These are phyloP conservation scores for Poeciliopsis retropinna DNA, from an alignment of 2,113 vertebrate genomes.

Conservation along the genomic window DNA sequence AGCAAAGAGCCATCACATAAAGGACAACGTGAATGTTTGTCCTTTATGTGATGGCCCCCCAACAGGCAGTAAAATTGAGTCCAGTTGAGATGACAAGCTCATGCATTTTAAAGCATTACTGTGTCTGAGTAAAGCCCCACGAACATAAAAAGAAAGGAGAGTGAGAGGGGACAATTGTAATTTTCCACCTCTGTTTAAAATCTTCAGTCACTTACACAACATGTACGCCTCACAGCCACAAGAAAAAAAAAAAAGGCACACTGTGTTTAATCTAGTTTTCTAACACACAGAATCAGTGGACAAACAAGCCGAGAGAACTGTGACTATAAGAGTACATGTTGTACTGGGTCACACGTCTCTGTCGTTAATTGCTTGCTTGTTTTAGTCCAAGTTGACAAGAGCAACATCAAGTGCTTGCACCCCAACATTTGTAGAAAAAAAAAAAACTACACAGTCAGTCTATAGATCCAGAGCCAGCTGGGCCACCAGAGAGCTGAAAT, in stretches of 20 bases:
- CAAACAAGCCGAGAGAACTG: neutral
- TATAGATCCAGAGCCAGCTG: neutral
- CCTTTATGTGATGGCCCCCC: too few relatives aligned
- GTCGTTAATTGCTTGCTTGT: conserved; percentile 2
- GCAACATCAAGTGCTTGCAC: neutral
- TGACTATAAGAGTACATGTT: neutral
- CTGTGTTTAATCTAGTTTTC: neutral
- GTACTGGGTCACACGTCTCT: conserved; percentile 15
- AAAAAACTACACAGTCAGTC: neutral
- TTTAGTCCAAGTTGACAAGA: neutral
- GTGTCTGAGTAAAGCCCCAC: neutral
- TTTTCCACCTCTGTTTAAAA: conserved; percentile 1
- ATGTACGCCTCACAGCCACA: neutral
- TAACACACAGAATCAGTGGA: neutral
- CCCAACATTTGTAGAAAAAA: too few relatives aligned
- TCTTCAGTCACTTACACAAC: neutral
- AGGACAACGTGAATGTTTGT: neutral
- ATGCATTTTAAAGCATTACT: neutral
- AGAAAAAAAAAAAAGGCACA: neutral
- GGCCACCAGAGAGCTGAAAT: neutral
- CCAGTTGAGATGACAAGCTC: too few relatives aligned
- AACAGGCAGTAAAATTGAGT: neutral
- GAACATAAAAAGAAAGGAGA: neutral
- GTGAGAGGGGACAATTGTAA: neutral
- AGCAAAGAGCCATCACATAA: neutral